phyloP scores from a whole-genome alignment of 2,113 vertebrate genomes.

The Thomomys bottae region DNA sequence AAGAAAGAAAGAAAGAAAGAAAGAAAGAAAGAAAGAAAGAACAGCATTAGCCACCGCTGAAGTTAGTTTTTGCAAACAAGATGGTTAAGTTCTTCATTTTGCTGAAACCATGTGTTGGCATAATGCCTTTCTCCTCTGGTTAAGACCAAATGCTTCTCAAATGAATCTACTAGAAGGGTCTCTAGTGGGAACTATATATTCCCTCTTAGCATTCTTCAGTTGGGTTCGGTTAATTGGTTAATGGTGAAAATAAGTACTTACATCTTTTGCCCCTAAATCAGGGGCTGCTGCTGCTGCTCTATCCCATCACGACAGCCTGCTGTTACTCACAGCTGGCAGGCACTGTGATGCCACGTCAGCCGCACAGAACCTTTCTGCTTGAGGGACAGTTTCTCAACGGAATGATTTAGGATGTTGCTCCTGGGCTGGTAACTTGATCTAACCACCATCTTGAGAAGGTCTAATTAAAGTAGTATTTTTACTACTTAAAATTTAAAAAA shows the following conservation, averaged over 20 bases:
- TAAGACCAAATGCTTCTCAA: slow-evolving; percentile 61
- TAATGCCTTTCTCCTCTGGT: background rate
- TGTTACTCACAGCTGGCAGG: slow-evolving; percentile 67
- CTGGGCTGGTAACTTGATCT: slow-evolving; percentile 59
- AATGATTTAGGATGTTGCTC: slow-evolving; percentile 21
- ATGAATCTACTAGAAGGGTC: slow-evolving; percentile 18
- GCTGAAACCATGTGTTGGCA: slow-evolving; percentile 32
- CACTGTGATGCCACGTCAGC: slow-evolving; percentile 80
- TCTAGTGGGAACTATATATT: background rate
- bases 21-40: background rate
- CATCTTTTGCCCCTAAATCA: slow-evolving; percentile 56
- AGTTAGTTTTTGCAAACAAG: background rate
- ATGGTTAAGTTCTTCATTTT: background rate
- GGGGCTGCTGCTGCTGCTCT: slow-evolving; percentile 46
- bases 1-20: background rate
- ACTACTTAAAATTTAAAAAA: background rate
- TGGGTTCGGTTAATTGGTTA: slow-evolving; percentile 51
- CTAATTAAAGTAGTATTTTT: background rate
- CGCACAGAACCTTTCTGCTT: slow-evolving; percentile 54
- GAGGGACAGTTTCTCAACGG: background rate
- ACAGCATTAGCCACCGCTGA: slow-evolving; percentile 6
- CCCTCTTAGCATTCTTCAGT: slow-evolving; percentile 36
- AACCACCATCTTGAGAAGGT: slow-evolving; percentile 67
- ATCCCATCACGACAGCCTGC: slow-evolving; percentile 40
- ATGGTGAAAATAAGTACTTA: slow-evolving; percentile 65